A percentile compares a stretch with the other conserved stretches of the same genome.
Evolutionary conservation across 2,113 vertebrate genomes (phyloP).

Genomic region (Salminus brasiliensis): DNA sequence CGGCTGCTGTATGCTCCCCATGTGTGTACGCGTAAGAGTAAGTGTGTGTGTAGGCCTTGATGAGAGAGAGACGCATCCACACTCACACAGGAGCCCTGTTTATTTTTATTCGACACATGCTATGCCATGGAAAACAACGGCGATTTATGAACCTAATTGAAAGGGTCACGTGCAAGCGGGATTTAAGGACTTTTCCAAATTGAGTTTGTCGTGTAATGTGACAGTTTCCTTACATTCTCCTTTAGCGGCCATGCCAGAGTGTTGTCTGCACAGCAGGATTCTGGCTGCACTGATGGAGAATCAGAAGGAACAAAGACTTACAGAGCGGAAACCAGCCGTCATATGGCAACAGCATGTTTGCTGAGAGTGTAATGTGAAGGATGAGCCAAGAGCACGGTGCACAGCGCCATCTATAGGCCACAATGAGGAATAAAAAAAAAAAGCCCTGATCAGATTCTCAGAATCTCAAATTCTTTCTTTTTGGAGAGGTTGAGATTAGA

Average conservation of each 20-base stretch:
- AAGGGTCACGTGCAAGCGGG: slow-evolving; percentile 15
- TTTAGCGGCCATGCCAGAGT: slow-evolving; percentile 16
- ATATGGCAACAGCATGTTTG: slow-evolving; percentile 33
- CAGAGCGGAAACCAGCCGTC: slow-evolving; percentile 29
- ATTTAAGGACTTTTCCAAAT: slow-evolving; percentile 1
- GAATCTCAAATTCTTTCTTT: too few relatives aligned
- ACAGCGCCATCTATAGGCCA: slow-evolving; percentile 72
- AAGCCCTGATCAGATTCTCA: not conserved
- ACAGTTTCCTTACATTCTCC: slow-evolving; percentile 6
- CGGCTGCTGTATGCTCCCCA: slow-evolving; percentile 7
- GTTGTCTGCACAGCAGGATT: slow-evolving; percentile 31
- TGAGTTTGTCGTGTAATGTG: slow-evolving; percentile 36
- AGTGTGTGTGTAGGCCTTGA: not conserved
- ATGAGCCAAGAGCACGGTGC: slow-evolving; percentile 53
- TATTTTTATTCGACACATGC: slow-evolving; percentile 32
- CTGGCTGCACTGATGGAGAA: slow-evolving; percentile 11
- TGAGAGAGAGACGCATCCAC: not conserved
- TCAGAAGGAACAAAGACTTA: slow-evolving; percentile 47
- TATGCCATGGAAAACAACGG: not conserved
- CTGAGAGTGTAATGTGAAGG: slow-evolving; percentile 23
- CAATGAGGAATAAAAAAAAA: not conserved
- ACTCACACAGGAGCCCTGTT: slow-evolving; percentile 3
- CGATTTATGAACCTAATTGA: slow-evolving; percentile 19
- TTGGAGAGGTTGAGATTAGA: too few relatives aligned
- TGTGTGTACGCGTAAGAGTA: slow-evolving; percentile 20